phyloP scores from a whole-genome alignment of 2,113 vertebrate species.

The Salminus brasiliensis region DNA sequence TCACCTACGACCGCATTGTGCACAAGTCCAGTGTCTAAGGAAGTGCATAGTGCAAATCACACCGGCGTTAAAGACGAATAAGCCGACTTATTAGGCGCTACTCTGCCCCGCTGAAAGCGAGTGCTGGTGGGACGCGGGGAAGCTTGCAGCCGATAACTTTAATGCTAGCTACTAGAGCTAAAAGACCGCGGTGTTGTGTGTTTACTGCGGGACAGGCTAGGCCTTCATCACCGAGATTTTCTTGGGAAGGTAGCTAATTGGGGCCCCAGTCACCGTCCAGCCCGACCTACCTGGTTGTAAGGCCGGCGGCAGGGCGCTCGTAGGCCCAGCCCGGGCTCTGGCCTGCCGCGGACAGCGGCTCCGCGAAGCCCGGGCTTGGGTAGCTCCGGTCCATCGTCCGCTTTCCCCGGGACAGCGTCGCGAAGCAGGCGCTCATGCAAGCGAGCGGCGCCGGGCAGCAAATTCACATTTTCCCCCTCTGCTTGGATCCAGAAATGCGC shows the following conservation, averaged over 20 bases:
- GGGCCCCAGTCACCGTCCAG: constrained; percentile 58
- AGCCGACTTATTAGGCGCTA: neutral
- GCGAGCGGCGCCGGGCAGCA: constrained; percentile 52
- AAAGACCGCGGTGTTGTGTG: no score
- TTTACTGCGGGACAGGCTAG: constrained; percentile 47
- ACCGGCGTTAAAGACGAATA: neutral
- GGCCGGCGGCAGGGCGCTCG: constrained; percentile 79
- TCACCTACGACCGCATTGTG: no score
- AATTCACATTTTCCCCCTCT: constrained; percentile 57
- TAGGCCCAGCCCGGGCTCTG: constrained; percentile 90
- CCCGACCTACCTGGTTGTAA: constrained; percentile 87
- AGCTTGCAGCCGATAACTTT: no score
- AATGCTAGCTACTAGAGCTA: no score
- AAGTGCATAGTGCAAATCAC: neutral
- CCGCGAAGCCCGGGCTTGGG: constrained; percentile 86
- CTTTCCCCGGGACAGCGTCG: constrained; percentile 73
- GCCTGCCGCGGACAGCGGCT: constrained; percentile 81
- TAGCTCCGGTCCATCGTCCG: constrained; percentile 95
- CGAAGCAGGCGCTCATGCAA: constrained; percentile 72
- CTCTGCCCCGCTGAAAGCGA: neutral
- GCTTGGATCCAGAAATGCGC: constrained; percentile 23
- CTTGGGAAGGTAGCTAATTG: constrained; percentile 71
- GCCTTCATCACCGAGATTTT: constrained; percentile 78
- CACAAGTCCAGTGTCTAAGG: no score
- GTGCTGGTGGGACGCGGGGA: no score